Percentiles rank a stretch among this genome's conserved stretches.
Evolutionary conservation across 2,113 vertebrate genomes (phyloP).

Genomic region (Sisor rabdophorus): DNA sequence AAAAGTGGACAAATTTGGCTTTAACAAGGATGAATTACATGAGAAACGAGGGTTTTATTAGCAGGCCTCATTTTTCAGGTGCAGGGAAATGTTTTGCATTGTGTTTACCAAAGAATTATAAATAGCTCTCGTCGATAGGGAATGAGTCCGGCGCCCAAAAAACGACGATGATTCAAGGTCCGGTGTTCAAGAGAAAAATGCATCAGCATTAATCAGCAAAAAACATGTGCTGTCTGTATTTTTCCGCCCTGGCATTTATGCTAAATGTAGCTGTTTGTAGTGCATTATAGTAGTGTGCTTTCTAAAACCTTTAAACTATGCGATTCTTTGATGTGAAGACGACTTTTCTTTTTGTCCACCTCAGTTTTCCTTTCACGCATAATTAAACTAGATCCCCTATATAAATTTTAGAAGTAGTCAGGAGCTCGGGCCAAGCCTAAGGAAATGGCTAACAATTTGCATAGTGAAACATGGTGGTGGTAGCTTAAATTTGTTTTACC

Average conservation of each 20-base stretch:
- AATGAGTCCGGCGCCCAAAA: neutral
- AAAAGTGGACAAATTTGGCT: neutral
- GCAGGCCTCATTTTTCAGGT: neutral
- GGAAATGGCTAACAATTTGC: neutral
- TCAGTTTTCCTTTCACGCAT: neutral
- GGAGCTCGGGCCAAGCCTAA: neutral
- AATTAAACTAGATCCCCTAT: neutral
- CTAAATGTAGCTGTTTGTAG: neutral
- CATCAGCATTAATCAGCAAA: neutral
- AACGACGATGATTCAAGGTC: neutral
- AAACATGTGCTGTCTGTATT: neutral
- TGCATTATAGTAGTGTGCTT: neutral
- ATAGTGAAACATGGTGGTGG: neutral
- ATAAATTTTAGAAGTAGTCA: neutral
- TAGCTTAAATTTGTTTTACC: neutral
- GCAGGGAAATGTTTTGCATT: neutral
- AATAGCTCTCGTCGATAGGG: neutral
- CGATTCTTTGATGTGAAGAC: neutral
- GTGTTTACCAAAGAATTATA: neutral
- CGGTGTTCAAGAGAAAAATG: neutral
- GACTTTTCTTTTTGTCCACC: neutral
- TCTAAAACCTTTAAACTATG: neutral
- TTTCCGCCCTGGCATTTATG: neutral
- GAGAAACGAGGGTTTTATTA: neutral
- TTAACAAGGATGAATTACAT: constrained; percentile 8